phyloP scores from a whole-genome alignment of 2,113 vertebrate species.

The Sula dactylatra region DNA sequence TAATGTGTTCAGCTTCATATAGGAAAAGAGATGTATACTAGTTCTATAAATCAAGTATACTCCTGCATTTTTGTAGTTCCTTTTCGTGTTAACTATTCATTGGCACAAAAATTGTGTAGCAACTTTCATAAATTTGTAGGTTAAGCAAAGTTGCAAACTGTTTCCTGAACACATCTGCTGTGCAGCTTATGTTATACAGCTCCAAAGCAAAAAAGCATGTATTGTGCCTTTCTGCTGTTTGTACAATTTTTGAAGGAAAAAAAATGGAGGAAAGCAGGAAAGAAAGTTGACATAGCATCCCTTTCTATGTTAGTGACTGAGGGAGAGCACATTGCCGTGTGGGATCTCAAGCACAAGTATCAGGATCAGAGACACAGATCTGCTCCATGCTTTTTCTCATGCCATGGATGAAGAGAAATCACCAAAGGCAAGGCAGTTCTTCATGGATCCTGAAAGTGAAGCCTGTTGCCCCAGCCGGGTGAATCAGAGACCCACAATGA shows the following conservation, averaged over 20 bases:
- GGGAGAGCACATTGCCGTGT: accelerated
- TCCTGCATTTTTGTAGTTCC: background rate
- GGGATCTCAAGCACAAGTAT: background rate
- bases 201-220: background rate
- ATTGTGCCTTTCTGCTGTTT: background rate
- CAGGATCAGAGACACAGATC: background rate
- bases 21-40: background rate
- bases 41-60: background rate
- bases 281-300: background rate
- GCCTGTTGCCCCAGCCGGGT: background rate
- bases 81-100: background rate
- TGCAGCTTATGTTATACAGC: background rate
- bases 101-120: background rate
- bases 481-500: background rate
- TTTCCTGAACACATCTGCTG: background rate
- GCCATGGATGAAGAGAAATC: background rate
- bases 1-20: background rate
- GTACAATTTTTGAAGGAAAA: background rate
- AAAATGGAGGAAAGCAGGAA: background rate
- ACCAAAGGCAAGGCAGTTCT: background rate
- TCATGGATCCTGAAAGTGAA: background rate
- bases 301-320: background rate
- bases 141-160: background rate
- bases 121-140: background rate
- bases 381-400: background rate